Base-by-base conservation (phyloP, 2,113 vertebrate species). In the Lichenostomus cassidix region DNA sequence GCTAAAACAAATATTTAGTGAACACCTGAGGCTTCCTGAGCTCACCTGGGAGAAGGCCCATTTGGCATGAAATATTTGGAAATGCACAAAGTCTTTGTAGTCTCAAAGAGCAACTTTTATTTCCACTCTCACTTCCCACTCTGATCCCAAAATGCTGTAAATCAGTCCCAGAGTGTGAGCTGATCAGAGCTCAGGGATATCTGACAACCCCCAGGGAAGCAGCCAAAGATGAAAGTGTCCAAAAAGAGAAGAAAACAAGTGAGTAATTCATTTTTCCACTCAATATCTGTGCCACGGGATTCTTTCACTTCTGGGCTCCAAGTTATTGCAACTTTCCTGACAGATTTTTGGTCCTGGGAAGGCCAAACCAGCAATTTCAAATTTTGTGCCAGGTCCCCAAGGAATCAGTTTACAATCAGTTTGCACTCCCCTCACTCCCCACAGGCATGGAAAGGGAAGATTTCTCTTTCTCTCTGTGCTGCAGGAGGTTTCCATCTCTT, bases 241-340 rank as follows among this genome's bases (percentile, higher is more conserved):
- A 91, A 64, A 60, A 79, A 53, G 68, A 83, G 78, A 93, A 60
- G 87, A 91, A 96, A 95, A 95, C 89, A 96, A 95, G 76, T 87
- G 93, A 95, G 87, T 87, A 84, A 95, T 87, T 92, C 83, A 73
- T 92, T 87, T 96, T 89, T 93, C 89, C 84, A 70, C 56, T 92
- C 69, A 35, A 64, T 87, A 94, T 87, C 89, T 92, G 89, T 87
- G 87, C 89, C 68, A 62, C 2, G 8, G 49, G 80, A 63, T 89
- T 70, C 28, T 44, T 92, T 92, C 28, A 49, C 83, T 94, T 74
- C 56, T 5, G 2, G 53, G 22, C 76, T 94, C 46, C 28, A 70
- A 67, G 77, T 49, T 11, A 20, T 62, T 56, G 52, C 64, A 75
- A 28, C 58, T 89, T 81, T 21, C 65, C 37, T 17, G 41, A 60